Evolutionary conservation across 2,888 invertebrate genomes (phyloP).

Genomic region (Agriopis aurantiaria): DNA sequence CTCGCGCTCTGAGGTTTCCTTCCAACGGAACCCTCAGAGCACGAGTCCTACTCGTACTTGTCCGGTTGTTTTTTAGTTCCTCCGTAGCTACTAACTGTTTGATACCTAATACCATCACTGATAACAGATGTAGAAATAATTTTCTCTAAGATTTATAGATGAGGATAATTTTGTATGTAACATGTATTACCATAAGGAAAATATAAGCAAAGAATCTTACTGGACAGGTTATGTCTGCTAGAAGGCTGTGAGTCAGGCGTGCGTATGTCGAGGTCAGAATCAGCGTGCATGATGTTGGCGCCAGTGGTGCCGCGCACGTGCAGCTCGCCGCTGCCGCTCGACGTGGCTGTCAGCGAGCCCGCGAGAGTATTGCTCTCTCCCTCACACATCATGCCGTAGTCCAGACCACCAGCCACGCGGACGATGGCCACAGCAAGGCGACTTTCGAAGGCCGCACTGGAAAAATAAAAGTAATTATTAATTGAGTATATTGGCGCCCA

Average conservation of each 20-base stretch:
- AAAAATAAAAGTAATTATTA: not conserved
- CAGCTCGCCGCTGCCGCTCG: slow-evolving; percentile 75
- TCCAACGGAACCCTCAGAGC: too few species aligned
- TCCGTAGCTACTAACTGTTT: too few species aligned
- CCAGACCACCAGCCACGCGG: slow-evolving; percentile 94
- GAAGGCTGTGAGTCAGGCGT: slow-evolving; percentile 61
- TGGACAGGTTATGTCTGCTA: slow-evolving; percentile 65
- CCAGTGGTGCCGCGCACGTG: slow-evolving; percentile 69
- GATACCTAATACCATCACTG: too few species aligned
- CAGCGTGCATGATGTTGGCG: slow-evolving; percentile 88
- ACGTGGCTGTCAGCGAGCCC: slow-evolving; percentile 74
- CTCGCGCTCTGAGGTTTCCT: too few species aligned
- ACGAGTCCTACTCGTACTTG: too few species aligned
- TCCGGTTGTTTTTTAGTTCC: too few species aligned
- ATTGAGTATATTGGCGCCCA: slow-evolving; percentile 2
- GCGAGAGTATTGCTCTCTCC: slow-evolving; percentile 79
- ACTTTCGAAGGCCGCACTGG: slow-evolving; percentile 96
- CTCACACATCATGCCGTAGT: slow-evolving; percentile 87
- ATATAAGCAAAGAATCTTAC: slow-evolving; percentile 54
- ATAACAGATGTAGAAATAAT: too few species aligned
- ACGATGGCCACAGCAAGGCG: slow-evolving; percentile 96
- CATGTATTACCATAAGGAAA: not conserved
- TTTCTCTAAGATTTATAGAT: not conserved
- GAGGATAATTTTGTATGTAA: not conserved
- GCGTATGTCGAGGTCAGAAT: slow-evolving; percentile 90